These are phyloP conservation scores for Sapayoa aenigma DNA, from an alignment of 2,113 vertebrate genomes.

Conservation along the genomic window DNA sequence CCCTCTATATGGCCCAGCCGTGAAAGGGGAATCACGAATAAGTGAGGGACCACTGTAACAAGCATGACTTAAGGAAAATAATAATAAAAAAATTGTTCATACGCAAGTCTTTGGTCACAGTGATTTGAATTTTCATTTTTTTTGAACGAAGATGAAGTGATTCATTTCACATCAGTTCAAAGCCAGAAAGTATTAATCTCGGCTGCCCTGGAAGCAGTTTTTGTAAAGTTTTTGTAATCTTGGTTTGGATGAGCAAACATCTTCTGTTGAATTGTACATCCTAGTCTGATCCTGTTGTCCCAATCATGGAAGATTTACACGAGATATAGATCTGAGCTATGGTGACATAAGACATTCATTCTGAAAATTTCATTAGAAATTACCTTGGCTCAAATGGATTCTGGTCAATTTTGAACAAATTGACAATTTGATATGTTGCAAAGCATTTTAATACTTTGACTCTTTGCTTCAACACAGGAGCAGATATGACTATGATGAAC, in stretches of 20 bases:
- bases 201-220: background rate
- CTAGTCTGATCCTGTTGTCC: background rate
- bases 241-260: background rate
- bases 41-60: no score
- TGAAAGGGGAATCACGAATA: no score
- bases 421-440: background rate
- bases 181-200: background rate
- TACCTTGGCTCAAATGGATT: background rate
- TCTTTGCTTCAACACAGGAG: background rate
- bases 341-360: background rate
- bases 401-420: background rate
- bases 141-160: background rate
- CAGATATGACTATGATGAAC: rapidly evolving
- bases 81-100: background rate
- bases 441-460: background rate
- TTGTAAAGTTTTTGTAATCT: background rate
- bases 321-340: background rate
- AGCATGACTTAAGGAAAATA: background rate
- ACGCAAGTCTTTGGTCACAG: background rate
- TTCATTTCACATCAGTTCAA: background rate
- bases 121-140: background rate
- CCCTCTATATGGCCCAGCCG: no score
- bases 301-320: background rate
- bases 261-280: background rate
- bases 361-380: background rate